phyloP scores from a whole-genome alignment of 2,888 invertebrate species.

The Scrobipalpa costella region DNA sequence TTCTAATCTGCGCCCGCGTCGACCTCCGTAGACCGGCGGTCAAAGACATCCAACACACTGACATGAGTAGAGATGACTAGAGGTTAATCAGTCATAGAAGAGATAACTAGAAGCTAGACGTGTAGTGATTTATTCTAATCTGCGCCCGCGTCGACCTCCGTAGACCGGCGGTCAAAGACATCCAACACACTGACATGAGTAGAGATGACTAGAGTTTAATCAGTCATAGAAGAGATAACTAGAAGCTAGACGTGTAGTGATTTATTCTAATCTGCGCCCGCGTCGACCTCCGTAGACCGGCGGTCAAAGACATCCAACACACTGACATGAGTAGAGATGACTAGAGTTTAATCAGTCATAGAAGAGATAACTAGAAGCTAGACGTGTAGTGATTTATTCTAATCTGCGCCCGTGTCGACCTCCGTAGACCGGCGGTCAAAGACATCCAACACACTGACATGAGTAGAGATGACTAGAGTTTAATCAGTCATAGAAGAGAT shows the following conservation, averaged over 20 bases:
- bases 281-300: background rate
- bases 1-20: background rate
- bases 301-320: background rate
- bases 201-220: background rate
- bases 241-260: background rate
- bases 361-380: no score
- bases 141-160: background rate
- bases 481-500: background rate
- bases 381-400: background rate
- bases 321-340: background rate
- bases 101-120: background rate
- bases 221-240: no score
- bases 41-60: background rate
- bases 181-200: background rate
- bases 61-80: background rate
- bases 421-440: background rate
- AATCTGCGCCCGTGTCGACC: background rate
- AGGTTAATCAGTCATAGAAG: no score
- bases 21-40: background rate
- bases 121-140: background rate
- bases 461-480: background rate
- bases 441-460: background rate
- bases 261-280: background rate
- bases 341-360: background rate
- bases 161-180: background rate